Conservation (phyloP, 2,797 vertebrate species). For the Manis crassicaudata region DNA sequence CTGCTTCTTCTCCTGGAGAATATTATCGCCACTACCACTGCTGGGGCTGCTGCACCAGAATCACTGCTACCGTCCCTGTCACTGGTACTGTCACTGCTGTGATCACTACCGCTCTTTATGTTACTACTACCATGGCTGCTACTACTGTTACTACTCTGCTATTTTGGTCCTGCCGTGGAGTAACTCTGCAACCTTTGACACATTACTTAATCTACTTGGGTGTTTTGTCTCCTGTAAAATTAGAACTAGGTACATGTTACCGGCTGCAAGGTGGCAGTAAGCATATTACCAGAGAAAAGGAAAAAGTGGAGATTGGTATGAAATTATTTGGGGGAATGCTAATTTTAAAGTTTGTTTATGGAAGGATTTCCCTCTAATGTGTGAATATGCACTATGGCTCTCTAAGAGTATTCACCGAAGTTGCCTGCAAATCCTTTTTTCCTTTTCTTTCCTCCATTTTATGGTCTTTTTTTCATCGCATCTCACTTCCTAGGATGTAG, state of each 20-base stretch:
- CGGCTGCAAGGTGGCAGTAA: background rate
- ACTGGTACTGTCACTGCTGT: rapidly evolving
- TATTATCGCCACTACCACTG: rapidly evolving
- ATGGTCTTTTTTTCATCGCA: no score
- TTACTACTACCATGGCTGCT: rapidly evolving
- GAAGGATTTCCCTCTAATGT: background rate
- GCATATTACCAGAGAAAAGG: no score
- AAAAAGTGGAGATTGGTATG: background rate
- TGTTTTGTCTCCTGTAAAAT: background rate
- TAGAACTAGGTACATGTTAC: background rate
- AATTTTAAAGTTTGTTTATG: background rate
- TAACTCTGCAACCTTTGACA: rapidly evolving
- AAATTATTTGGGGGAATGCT: background rate
- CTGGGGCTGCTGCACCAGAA: no score
- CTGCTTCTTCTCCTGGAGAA: rapidly evolving
- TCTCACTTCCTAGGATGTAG: rapidly evolving
- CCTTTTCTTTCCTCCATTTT: no score
- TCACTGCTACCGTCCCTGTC: background rate
- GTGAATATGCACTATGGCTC: background rate
- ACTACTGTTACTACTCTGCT: rapidly evolving
- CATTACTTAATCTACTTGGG: background rate
- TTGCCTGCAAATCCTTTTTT: background rate
- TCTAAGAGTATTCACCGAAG: background rate
- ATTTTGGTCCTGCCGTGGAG: rapidly evolving
- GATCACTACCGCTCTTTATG: rapidly evolving